Evolutionary conservation across 2,797 vertebrate species (phyloP).

Genomic region (Diceros bicornis): DNA sequence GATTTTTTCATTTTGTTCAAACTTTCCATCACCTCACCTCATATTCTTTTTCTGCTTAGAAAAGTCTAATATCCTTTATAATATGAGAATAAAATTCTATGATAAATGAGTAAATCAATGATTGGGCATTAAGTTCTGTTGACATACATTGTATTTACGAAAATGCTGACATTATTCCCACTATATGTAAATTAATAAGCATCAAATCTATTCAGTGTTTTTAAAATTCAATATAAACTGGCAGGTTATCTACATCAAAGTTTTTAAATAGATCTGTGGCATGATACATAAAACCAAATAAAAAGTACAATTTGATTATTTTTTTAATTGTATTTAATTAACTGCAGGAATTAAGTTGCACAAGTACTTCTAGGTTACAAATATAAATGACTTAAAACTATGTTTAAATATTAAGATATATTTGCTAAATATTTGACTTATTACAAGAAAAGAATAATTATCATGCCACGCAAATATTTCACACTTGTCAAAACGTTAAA

Average conservation of each 20-base stretch:
- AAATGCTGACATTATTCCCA: not conserved
- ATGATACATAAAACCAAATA: not conserved
- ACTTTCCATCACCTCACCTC: not conserved
- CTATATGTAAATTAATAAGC: not conserved
- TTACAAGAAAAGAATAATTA: constrained; percentile 7
- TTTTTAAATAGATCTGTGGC: not conserved
- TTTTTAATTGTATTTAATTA: not conserved
- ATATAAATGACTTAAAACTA: not conserved
- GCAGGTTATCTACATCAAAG: not conserved
- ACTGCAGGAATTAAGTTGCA: not conserved
- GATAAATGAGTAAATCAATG: not conserved
- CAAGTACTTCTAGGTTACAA: not conserved
- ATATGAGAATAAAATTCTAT: not conserved
- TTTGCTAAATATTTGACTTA: not conserved
- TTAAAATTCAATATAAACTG: not conserved
- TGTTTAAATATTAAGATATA: not conserved
- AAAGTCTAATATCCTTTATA: not conserved
- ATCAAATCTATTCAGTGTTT: not conserved
- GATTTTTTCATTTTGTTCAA: not conserved
- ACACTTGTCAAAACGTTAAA: not conserved
- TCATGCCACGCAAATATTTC: not conserved
- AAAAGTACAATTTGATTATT: not conserved
- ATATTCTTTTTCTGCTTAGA: not conserved
- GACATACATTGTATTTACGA: not conserved
- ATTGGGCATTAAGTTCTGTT: not conserved